Evolutionary conservation across 2,797 vertebrate species (phyloP).

Genomic region (Periparus ater): DNA sequence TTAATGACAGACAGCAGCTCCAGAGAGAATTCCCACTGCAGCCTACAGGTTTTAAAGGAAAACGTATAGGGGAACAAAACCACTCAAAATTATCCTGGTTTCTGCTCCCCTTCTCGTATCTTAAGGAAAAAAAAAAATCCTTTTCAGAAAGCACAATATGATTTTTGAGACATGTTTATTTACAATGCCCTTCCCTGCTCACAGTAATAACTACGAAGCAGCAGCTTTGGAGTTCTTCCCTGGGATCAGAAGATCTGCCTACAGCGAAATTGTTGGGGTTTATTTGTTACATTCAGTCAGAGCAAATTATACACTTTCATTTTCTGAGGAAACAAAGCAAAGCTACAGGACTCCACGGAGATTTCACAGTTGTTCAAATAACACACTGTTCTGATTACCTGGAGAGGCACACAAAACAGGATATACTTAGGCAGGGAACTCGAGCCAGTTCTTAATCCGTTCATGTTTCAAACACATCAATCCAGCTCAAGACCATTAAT

Average conservation of each 20-base stretch:
- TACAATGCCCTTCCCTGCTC: neutral
- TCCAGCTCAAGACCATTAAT: neutral
- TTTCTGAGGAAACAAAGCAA: slow-evolving; percentile 20
- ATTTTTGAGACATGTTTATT: neutral
- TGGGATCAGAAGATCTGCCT: slow-evolving; percentile 3
- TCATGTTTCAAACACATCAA: neutral
- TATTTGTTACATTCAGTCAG: neutral
- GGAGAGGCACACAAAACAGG: neutral
- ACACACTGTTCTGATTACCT: neutral
- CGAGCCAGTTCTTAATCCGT: neutral
- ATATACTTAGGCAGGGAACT: neutral
- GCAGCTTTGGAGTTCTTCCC: neutral
- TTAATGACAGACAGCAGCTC: neutral
- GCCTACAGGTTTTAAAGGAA: neutral
- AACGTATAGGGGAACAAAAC: neutral
- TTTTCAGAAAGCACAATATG: neutral
- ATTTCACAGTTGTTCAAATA: neutral
- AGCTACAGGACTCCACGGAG: neutral
- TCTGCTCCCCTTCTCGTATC: neutral
- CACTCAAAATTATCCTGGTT: neutral
- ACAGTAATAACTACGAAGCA: neutral
- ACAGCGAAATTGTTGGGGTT: neutral
- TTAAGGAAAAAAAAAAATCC: neutral
- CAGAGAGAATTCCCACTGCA: neutral
- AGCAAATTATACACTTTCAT: neutral